Conservation (phyloP, 2,113 vertebrate species). For the Neodontobutis hainanensis region DNA sequence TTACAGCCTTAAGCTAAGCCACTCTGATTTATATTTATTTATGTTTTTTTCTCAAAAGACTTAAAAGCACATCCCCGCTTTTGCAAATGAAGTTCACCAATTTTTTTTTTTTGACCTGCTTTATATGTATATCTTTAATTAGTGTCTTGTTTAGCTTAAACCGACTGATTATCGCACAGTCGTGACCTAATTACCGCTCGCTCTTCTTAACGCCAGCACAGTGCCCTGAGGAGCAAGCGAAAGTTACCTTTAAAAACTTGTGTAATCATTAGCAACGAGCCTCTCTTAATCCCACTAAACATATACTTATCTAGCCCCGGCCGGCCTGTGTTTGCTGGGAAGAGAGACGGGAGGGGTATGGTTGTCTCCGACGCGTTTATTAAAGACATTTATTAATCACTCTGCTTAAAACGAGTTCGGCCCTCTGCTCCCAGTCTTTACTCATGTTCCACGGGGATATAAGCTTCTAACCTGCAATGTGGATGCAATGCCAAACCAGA, state of each 20-base stretch:
- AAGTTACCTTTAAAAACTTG: conserved; percentile 86
- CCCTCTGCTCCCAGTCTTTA: conserved; percentile 61
- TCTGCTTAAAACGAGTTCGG: conserved; percentile 66
- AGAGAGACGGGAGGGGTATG: conserved; percentile 38
- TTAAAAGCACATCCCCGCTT: conserved; percentile 79
- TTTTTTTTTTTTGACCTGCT: conserved; percentile 80
- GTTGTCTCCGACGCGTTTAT: conserved; percentile 63
- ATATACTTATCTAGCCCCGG: conserved; percentile 77
- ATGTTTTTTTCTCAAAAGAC: conserved; percentile 72
- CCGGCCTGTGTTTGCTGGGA: conserved; percentile 60
- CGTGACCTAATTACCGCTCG: conserved; percentile 82
- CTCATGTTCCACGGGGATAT: conserved; percentile 54
- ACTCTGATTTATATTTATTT: conserved; percentile 77
- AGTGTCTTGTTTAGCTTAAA: conserved; percentile 87
- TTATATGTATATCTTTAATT: conserved; percentile 89
- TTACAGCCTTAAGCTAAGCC: conserved; percentile 84
- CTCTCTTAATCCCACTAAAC: conserved; percentile 83
- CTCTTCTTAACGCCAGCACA: conserved; percentile 73
- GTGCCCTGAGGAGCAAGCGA: conserved; percentile 78
- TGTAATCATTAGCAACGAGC: conserved; percentile 83
- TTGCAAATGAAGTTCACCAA: conserved; percentile 79
- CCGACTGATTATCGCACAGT: conserved; percentile 83
- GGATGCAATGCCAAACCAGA: conserved; percentile 22
- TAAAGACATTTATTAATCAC: conserved; percentile 75
- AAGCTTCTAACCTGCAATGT: conserved; percentile 44